phyloP scores from a whole-genome alignment of 2,113 vertebrate species.

The Odontesthes bonariensis region DNA sequence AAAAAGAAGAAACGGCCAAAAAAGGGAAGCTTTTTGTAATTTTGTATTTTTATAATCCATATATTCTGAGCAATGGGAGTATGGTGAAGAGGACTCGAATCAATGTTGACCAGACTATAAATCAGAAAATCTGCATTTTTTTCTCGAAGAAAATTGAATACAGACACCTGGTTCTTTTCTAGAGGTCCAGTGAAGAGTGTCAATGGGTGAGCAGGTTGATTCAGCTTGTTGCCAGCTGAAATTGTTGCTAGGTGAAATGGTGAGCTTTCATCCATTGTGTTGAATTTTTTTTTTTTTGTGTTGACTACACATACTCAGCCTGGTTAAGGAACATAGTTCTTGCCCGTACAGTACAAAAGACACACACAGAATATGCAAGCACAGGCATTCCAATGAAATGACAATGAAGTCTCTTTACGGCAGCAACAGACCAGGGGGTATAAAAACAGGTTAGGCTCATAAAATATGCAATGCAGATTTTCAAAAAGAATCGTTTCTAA shows the following conservation, averaged over 20 bases:
- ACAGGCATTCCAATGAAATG: conserved; percentile 37
- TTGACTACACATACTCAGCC: not conserved
- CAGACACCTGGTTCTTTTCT: conserved; percentile 4
- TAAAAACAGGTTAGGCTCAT: conserved; percentile 62
- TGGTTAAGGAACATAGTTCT: conserved; percentile 35
- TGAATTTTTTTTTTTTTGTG: conserved; percentile 40
- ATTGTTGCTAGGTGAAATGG: not conserved
- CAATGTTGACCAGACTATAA: conserved; percentile 6
- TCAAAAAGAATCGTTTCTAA: conserved; percentile 64
- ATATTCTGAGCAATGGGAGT: conserved; percentile 9
- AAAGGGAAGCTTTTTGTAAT: not conserved
- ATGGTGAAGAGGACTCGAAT: conserved; percentile 11
- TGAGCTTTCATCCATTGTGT: not conserved
- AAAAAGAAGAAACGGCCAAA: conserved; percentile 3
- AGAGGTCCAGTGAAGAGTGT: not conserved
- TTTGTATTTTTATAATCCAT: conserved; percentile 35
- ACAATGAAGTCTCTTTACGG: conserved; percentile 44
- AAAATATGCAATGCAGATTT: conserved; percentile 69
- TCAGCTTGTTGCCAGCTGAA: not conserved
- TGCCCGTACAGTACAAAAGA: conserved; percentile 27
- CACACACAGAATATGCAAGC: conserved; percentile 33
- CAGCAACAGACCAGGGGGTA: conserved; percentile 38
- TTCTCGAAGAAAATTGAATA: conserved; percentile 26
- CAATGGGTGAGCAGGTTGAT: conserved; percentile 17
- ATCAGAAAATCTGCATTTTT: conserved; percentile 20